Base-by-base conservation (phyloP, 2,888 invertebrate species). In the Sclerodermus sp. region DNA sequence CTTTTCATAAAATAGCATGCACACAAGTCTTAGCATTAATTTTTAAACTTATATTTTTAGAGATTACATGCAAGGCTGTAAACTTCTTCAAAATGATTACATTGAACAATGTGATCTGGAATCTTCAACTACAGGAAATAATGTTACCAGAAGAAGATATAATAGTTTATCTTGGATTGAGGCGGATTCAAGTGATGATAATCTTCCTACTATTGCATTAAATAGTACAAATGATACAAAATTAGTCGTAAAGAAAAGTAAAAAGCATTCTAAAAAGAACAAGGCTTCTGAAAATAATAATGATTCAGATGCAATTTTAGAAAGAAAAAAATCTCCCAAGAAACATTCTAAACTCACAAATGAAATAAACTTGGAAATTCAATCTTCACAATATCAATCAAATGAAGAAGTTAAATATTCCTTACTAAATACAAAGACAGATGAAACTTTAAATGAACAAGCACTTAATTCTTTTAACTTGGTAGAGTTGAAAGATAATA, bases 11-110 rank as follows among this genome's bases (percentile, higher is more conserved):
- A n/a, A n/a, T n/a, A n/a, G n/a, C n/a, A n/a, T n/a, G n/a, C n/a
- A n/a, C n/a, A n/a, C n/a, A n/a, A n/a, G n/a, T n/a, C n/a, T n/a
- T n/a, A n/a, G n/a, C n/a, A n/a, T n/a, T n/a, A n/a, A n/a, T n/a
- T n/a, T n/a, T n/a, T n/a, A n/a, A n/a, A n/a, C 32, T 31, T 39
- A 14, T 16, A 43, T 8, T 60, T 64, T 42, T 45, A 70, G 70
- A 4, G 55, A 69, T 32, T 72, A 70, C 45, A 54, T 60, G n/a
- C 39, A 44, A 47, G 67, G 66, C 1, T 72, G 69, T 42, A 51
- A 42, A 51, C 38, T 64, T 10, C 53, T 50, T n/a, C n/a, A 13
- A 23, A 5, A 23, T 23, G 8, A 34, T 5, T 12, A 10, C 5
- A 5, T 6, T 4, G 12, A 34, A 34, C 5, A 34, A 34, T 6